A percentile compares a stretch with the other conserved stretches of the same genome.
Conservation (phyloP, 2,888 invertebrate genomes). For the Epinotia nisella region DNA sequence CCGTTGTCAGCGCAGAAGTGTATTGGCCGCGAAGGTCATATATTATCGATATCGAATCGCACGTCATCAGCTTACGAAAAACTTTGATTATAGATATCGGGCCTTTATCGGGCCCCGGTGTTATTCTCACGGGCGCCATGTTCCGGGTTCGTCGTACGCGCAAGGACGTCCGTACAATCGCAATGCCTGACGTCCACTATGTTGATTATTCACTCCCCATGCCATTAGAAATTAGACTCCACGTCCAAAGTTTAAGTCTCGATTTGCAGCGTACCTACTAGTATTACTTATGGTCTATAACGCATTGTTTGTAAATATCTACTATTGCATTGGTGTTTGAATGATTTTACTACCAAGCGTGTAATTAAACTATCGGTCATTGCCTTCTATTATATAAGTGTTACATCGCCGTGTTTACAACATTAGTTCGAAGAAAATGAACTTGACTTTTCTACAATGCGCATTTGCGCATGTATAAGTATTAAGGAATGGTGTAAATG, state of each 20-base stretch:
- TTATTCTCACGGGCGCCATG: conserved; percentile 48
- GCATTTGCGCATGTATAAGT: not conserved
- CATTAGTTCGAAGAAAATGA: conserved; percentile 29
- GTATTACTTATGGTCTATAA: not conserved
- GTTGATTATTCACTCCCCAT: conserved; percentile 24
- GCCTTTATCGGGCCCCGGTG: conserved; percentile 62
- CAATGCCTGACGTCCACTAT: conserved; percentile 51
- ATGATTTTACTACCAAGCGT: conserved; percentile 37
- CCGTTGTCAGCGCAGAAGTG: conserved; percentile 56
- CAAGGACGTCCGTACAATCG: conserved; percentile 73
- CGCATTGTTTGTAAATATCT: conserved; percentile 18
- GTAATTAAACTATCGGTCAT: conserved; percentile 61
- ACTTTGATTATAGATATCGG: conserved; percentile 67
- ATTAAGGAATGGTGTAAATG: conserved; percentile 1
- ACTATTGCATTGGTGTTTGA: conserved; percentile 25
- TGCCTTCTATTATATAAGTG: conserved; percentile 49
- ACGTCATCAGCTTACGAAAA: conserved; percentile 71
- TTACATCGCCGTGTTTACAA: conserved; percentile 30
- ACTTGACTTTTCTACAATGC: conserved; percentile 22
- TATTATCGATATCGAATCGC: conserved; percentile 58
- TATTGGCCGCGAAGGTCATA: conserved; percentile 73
- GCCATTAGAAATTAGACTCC: conserved; percentile 32
- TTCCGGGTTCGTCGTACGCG: conserved; percentile 77
- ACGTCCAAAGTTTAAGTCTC: conserved; percentile 12
- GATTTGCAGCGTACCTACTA: conserved; percentile 10